Conservation (phyloP, 2,888 invertebrate species). For the Plemyria rubiginata region DNA sequence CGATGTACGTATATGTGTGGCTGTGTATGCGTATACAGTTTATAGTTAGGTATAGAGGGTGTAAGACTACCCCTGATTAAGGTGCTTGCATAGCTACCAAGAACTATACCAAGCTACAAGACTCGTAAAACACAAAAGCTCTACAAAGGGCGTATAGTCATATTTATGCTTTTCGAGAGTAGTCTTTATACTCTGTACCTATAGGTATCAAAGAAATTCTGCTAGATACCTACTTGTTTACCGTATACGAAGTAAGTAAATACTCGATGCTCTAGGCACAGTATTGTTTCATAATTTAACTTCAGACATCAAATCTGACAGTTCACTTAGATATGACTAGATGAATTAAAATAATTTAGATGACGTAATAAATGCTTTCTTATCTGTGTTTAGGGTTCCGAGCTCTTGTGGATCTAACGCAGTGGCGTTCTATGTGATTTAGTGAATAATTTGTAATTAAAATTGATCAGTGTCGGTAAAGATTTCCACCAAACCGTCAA, state of each 20-base stretch:
- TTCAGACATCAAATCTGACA: background rate
- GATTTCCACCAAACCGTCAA: background rate
- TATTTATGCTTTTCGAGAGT: no score
- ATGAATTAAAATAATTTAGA: background rate
- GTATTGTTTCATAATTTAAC: background rate
- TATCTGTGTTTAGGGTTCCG: conserved; percentile 2
- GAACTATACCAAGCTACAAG: no score
- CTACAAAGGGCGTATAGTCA: no score
- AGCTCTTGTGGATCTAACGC: conserved; percentile 26
- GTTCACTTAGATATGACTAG: background rate
- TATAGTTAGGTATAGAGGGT: background rate
- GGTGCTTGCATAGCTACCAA: no score
- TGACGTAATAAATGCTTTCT: background rate
- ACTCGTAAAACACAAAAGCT: no score
- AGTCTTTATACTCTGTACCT: background rate
- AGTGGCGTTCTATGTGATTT: conserved; percentile 32
- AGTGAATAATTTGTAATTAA: conserved; percentile 31
- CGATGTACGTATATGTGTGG: background rate
- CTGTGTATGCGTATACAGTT: background rate
- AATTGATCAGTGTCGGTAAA: conserved; percentile 27
- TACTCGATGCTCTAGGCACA: background rate
- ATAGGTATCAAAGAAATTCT: background rate
- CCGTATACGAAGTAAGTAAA: background rate
- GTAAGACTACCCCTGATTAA: background rate
- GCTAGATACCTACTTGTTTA: background rate